Evolutionary conservation across 2,113 vertebrate species (phyloP), one percentile per base, ranked within the genome.

Genomic region (Gallinago paraguaiae): DNA sequence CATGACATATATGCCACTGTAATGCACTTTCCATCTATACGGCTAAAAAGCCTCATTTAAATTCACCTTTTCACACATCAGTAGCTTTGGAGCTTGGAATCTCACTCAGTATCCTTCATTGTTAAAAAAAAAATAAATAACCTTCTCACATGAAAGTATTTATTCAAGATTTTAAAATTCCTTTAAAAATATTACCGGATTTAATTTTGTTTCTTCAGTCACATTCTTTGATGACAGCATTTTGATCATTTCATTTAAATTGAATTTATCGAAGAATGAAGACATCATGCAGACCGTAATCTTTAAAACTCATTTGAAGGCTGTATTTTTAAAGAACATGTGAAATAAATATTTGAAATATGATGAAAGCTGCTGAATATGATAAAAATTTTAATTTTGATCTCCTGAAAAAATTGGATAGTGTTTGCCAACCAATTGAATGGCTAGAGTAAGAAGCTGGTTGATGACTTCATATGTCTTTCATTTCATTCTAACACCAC

Each of bases 261-360:
- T 59, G 5, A 50, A 45, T 90, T 88, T 72, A 17, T 50, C 81
- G 23, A 51, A 70, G n/a, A 83, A 78, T 67, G 43, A 83, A 70
- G 41, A 20, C 19, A 86, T 63, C 20, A 46, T 35, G 10, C 10
- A 80, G 31, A 50, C 14, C 35, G 9, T 19, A 84, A 78, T 53
- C 17, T 46, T 84, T 86, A 68, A 60, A 83, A 78, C 10, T 68
- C 13, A 51, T 86, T 74, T 92, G 46, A 51, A 8, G 23, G 37
- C 24, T 92, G n/a, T 70, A 86, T 88, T 93, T 92, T 70, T 70
- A 69, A 30, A 83, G 10, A 16, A 45, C 13, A 51, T 35, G 8
- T 60, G 11, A 70, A 88, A 84, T 63, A 96, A 94, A 88, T 84
- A 81, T 71, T 77, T 88, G 35, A 88, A 92, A 70, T 63, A 81